Evolutionary conservation across 2,888 invertebrate species (phyloP).

Genomic region (Lottia gigantea): DNA sequence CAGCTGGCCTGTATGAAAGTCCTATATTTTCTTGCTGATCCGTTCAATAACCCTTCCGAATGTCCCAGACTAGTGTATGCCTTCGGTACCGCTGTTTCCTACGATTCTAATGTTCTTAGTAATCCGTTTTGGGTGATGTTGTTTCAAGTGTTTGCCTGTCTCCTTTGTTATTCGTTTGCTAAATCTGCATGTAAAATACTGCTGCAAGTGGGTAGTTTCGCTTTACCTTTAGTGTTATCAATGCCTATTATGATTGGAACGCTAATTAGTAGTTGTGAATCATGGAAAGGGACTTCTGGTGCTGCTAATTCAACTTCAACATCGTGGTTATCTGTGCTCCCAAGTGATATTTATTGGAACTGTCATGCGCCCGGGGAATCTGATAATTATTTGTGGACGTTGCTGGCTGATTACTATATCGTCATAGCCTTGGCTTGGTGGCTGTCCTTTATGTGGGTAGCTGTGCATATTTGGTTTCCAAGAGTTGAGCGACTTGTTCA

Average conservation of each 20-base stretch:
- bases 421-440: constrained; percentile 55
- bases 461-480: constrained; percentile 57
- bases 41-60: constrained; percentile 31
- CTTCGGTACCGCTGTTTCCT: constrained; percentile 35
- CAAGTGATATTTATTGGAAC: constrained; percentile 91
- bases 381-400: constrained; percentile 37
- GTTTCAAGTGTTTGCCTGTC: constrained; percentile 85
- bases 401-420: constrained; percentile 46
- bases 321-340: constrained; percentile 76
- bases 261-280: constrained; percentile 87
- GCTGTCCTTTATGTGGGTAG: constrained; percentile 59
- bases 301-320: constrained; percentile 12
- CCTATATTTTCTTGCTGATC: constrained; percentile 39
- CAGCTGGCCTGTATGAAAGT: constrained; percentile 44
- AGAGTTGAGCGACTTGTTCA: constrained; percentile 56
- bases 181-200: constrained; percentile 97
- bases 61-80: constrained; percentile 46
- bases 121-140: constrained; percentile 51
- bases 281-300: constrained; percentile 73
- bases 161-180: constrained; percentile 90
- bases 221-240: constrained; percentile 93
- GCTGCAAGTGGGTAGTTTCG: constrained; percentile 96
- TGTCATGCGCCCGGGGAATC: constrained; percentile 81
- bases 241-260: constrained; percentile 90
- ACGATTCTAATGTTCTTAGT: constrained; percentile 29